These are phyloP conservation scores for Bedellia somnulentella DNA, from an alignment of 2,888 invertebrate genomes.

Conservation along the genomic window DNA sequence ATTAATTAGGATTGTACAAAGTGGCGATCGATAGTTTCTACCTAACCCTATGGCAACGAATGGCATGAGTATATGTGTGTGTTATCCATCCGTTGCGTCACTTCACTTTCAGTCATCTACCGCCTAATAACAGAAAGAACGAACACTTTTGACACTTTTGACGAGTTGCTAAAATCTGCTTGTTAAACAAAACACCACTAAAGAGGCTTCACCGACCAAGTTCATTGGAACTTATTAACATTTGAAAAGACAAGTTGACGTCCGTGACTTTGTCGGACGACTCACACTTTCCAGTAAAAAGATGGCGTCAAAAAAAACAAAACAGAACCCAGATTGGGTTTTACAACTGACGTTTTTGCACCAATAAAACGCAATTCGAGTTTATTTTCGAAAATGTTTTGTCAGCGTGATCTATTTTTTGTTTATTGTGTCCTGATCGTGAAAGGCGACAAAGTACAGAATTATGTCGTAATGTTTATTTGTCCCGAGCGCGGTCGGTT, in stretches of 20 bases:
- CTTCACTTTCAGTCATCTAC: too few species aligned
- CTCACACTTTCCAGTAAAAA: conserved; percentile 36
- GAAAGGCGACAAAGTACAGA: conserved; percentile 11
- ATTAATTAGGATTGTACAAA: too few species aligned
- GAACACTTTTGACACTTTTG: too few species aligned
- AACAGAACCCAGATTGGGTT: too few species aligned
- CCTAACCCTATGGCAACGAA: too few species aligned
- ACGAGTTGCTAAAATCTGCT: too few species aligned
- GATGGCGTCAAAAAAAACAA: conserved; percentile 23
- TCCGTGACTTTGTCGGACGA: conserved; percentile 31
- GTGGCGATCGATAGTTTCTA: too few species aligned
- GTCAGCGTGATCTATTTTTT: conserved; percentile 26
- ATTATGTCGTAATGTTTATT: conserved; percentile 34
- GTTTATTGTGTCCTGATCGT: conserved; percentile 8
- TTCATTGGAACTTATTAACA: conserved; percentile 52
- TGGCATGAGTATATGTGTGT: too few species aligned
- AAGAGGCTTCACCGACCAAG: conserved; percentile 20
- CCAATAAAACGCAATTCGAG: conserved; percentile 38
- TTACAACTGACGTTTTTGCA: conserved; percentile 48
- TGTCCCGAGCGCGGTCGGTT: conserved; percentile 19
- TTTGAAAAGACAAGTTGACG: conserved; percentile 38
- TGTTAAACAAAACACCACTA: conserved; percentile 1
- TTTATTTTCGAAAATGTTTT: conserved; percentile 20
- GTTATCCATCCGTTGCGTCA: too few species aligned
- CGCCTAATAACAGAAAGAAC: too few species aligned